A percentile compares a stretch with the other conserved stretches of the same genome.
These are phyloP conservation scores for Pandion haliaetus DNA, from an alignment of 2,113 vertebrate species.

Conservation along the genomic window DNA sequence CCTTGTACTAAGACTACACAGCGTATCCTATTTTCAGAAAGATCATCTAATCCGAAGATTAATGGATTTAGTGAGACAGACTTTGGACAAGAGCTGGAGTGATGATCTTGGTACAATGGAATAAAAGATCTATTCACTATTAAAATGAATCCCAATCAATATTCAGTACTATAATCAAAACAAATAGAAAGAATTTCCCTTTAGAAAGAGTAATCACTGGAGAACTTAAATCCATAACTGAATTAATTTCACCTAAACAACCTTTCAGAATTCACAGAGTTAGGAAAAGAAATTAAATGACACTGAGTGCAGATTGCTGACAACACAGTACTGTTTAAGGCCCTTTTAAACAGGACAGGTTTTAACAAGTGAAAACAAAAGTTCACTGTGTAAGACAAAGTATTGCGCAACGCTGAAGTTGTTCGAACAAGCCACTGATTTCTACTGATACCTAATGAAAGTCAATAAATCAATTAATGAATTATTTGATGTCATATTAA, in stretches of 20 bases:
- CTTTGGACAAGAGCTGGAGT: neutral
- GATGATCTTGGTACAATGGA: constrained; percentile 4
- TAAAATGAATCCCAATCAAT: constrained; percentile 22
- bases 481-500: neutral
- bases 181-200: neutral
- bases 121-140: constrained; percentile 25
- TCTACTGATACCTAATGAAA: neutral
- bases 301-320: neutral
- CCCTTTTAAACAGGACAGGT: neutral
- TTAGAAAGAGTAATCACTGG: neutral
- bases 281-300: neutral
- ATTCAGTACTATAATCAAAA: constrained; percentile 12
- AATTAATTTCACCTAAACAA: neutral
- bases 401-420: neutral
- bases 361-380: neutral
- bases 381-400: neutral
- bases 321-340: neutral
- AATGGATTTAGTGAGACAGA: neutral
- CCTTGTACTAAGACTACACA: neutral
- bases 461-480: neutral
- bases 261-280: neutral
- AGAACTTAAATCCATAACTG: constrained; percentile 6
- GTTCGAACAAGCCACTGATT: neutral
- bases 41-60: neutral
- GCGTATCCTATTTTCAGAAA: neutral